These are phyloP conservation scores for Dilophus febrilis DNA, from an alignment of 2,888 invertebrate species.

Conservation along the genomic window DNA sequence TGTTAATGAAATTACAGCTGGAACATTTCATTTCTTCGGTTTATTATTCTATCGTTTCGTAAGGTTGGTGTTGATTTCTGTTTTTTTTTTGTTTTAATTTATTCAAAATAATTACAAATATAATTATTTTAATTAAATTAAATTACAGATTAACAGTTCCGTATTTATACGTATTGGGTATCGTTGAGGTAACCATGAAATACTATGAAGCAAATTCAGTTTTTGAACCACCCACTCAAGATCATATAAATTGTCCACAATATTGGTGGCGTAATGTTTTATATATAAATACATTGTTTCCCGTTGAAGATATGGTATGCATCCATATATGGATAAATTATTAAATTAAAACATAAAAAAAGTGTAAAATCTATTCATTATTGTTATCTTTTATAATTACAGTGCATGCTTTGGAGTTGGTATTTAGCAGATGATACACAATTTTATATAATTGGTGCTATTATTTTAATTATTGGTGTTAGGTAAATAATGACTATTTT, in stretches of 20 bases:
- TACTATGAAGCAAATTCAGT: slow-evolving; percentile 69
- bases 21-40: slow-evolving; percentile 54
- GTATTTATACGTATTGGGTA: slow-evolving; percentile 65
- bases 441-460: slow-evolving; percentile 67
- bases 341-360: background rate
- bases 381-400: slow-evolving; percentile 9
- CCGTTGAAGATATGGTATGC: slow-evolving; percentile 71
- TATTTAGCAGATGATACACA: slow-evolving; percentile 76
- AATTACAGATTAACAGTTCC: slow-evolving; percentile 52
- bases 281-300: slow-evolving; percentile 73
- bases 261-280: slow-evolving; percentile 81
- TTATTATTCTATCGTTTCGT: slow-evolving; percentile 61
- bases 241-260: slow-evolving; percentile 64
- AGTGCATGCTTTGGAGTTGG: slow-evolving; percentile 91
- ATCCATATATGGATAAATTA: background rate
- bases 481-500: slow-evolving; percentile 31
- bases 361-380: background rate
- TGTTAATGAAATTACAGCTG: slow-evolving; percentile 41
- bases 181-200: slow-evolving; percentile 72
- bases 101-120: background rate
- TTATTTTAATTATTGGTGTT: slow-evolving; percentile 62
- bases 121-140: too few species aligned
- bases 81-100: background rate
- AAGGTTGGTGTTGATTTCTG: slow-evolving; percentile 32
- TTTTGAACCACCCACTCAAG: slow-evolving; percentile 66